phyloP scores from a whole-genome alignment of 2,797 vertebrate genomes.

The Liasis olivaceus region DNA sequence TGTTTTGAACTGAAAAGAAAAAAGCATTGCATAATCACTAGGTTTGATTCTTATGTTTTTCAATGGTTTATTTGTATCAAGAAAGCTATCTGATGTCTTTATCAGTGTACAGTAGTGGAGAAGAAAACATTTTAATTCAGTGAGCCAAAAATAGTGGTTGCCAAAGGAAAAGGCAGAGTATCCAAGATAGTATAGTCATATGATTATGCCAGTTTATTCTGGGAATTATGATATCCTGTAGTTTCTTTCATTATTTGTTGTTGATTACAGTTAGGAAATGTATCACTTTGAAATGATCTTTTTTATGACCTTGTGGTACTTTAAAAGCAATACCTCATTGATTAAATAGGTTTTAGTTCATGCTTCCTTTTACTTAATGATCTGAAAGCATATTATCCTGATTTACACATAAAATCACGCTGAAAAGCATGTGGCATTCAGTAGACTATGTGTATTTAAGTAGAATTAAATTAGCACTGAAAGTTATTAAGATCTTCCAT shows the following conservation, averaged over 20 bases:
- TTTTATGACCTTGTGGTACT: conserved; percentile 87
- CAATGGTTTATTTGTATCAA: not conserved
- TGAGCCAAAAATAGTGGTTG: not conserved
- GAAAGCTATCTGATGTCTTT: not conserved
- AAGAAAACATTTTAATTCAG: not conserved
- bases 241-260: conserved; percentile 81
- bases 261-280: conserved; percentile 89
- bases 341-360: conserved; percentile 88
- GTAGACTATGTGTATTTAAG: conserved; percentile 84
- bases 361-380: conserved; percentile 89
- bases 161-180: not conserved
- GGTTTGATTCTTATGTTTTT: not conserved
- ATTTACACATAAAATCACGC: conserved; percentile 87
- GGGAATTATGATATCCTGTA: conserved; percentile 55
- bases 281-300: conserved; percentile 82
- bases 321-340: conserved; percentile 88
- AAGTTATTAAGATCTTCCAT: conserved; percentile 84
- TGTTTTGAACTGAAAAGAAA: not conserved
- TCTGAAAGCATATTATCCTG: conserved; percentile 88
- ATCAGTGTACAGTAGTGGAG: not conserved
- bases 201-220: conserved; percentile 66
- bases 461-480: conserved; percentile 86
- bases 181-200: conserved; percentile 33
- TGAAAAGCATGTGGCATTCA: conserved; percentile 82
- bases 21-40: not conserved